Percentiles rank a stretch among this genome's conserved stretches.
Evolutionary conservation across 2,113 vertebrate genomes (phyloP).

Genomic region (Pachycephala philippinensis): DNA sequence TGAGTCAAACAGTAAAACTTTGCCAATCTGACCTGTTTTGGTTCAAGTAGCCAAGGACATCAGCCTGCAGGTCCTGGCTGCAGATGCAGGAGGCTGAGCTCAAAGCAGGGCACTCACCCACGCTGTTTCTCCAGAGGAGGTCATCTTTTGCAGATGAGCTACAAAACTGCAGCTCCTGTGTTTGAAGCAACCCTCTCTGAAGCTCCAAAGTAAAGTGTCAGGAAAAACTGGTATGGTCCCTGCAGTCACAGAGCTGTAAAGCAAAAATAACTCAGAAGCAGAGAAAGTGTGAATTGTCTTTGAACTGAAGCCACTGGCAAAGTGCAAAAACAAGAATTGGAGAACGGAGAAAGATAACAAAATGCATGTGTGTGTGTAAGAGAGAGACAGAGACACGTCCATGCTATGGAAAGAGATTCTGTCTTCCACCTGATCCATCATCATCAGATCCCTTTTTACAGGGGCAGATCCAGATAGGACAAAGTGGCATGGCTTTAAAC

Average conservation of each 20-base stretch:
- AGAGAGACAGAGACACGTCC: background rate
- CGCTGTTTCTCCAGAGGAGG: rapidly evolving
- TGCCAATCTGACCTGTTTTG: background rate
- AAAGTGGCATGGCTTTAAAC: background rate
- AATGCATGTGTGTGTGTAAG: background rate
- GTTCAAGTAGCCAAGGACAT: background rate
- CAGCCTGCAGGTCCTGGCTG: background rate
- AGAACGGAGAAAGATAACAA: background rate
- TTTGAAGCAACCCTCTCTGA: background rate
- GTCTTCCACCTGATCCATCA: background rate
- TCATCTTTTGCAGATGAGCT: background rate
- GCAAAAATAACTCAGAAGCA: background rate
- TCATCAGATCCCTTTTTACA: background rate
- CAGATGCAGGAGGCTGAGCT: background rate
- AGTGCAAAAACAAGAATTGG: background rate
- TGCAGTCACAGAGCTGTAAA: background rate
- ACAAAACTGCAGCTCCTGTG: background rate
- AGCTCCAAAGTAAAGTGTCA: background rate
- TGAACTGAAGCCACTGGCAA: background rate
- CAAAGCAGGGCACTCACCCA: background rate
- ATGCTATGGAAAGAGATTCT: background rate
- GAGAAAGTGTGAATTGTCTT: background rate
- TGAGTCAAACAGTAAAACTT: background rate
- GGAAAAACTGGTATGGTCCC: background rate
- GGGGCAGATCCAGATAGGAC: background rate